A percentile compares a stretch with the other conserved stretches of the same genome.
phyloP scores from a whole-genome alignment of 2,113 vertebrate species.

The Mohoua ochrocephala region DNA sequence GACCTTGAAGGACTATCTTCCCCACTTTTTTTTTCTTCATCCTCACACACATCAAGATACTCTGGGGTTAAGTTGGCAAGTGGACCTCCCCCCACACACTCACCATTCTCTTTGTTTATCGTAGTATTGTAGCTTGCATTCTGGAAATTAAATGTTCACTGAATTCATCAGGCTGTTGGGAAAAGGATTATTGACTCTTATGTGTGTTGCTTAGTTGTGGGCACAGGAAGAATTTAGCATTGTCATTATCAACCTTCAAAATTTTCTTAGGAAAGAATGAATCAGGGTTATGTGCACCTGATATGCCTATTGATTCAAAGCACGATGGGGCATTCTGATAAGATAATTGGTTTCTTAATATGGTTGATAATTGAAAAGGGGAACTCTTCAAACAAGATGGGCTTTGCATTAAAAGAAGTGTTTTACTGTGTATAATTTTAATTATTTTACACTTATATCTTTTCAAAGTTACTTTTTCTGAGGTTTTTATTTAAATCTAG shows the following conservation, averaged over 20 bases:
- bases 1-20: background rate
- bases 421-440: background rate
- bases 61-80: background rate
- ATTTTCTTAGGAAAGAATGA: background rate
- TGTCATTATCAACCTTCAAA: background rate
- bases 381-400: background rate
- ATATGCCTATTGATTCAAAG: background rate
- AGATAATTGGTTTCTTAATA: background rate
- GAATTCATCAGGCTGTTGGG: background rate
- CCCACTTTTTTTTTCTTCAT: too few relatives aligned
- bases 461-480: background rate
- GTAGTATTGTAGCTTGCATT: background rate
- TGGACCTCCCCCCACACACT: rapidly evolving
- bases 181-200: background rate
- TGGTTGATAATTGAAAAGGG: background rate
- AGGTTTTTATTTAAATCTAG: background rate
- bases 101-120: background rate
- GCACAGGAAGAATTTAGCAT: background rate
- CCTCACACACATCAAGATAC: too few relatives aligned
- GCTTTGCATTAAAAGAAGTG: background rate
- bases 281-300: background rate
- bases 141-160: background rate
- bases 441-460: background rate
- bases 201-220: background rate
- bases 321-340: background rate